Conservation (phyloP, 2,113 vertebrate species). For the Parotia lawesii region DNA sequence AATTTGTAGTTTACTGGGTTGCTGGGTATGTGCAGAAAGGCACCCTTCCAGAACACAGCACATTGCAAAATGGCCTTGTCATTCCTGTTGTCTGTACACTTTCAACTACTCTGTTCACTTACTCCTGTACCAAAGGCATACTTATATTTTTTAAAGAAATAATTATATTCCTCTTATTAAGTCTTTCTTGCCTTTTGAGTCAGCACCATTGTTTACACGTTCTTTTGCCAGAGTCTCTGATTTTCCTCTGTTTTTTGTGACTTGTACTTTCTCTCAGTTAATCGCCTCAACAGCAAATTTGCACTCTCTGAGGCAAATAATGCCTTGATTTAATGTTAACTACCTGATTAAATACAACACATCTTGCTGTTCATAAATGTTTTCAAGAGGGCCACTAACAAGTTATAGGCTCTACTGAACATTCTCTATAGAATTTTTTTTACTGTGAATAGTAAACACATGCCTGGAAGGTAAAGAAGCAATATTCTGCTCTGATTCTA, state of each 20-base stretch:
- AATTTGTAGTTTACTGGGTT: not conserved
- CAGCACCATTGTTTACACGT: accelerated
- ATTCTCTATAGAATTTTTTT: not conserved
- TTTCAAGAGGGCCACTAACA: not conserved
- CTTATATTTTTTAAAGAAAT: not conserved
- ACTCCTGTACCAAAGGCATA: not conserved
- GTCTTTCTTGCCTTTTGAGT: not conserved
- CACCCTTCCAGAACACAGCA: accelerated
- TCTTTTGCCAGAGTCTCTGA: not conserved
- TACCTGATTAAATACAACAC: not conserved
- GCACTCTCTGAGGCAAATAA: not conserved
- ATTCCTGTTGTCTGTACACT: not conserved
- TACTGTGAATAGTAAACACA: not conserved
- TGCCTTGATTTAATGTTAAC: not conserved
- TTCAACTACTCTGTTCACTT: not conserved
- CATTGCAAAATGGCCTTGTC: not conserved
- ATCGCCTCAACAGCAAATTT: not conserved
- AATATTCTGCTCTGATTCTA: not conserved
- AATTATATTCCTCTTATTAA: not conserved
- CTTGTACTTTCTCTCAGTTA: not conserved
- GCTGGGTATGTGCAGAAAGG: not conserved
- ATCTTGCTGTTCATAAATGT: not conserved
- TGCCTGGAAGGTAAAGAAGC: not conserved
- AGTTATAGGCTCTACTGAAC: not conserved
- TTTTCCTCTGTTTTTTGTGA: not conserved